A percentile compares a stretch with the other conserved stretches of the same genome.
Evolutionary conservation across 2,113 vertebrate genomes (phyloP).

Genomic region (Gallinago jamesoni): DNA sequence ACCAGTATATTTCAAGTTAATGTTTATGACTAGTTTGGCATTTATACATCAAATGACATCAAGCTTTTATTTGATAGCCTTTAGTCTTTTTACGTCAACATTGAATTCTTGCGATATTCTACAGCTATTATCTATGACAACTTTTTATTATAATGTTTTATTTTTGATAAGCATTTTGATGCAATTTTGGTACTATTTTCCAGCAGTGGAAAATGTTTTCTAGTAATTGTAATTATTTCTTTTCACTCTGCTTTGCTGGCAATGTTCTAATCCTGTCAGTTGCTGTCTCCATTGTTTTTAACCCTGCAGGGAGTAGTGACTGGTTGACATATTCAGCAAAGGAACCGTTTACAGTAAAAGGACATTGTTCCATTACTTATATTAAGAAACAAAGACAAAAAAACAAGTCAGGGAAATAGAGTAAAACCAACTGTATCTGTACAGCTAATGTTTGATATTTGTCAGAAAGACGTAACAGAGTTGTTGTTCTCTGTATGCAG

Average conservation of each 20-base stretch:
- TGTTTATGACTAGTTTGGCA: not conserved
- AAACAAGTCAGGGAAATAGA: not conserved
- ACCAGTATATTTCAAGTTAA: not conserved
- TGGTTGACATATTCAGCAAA: constrained; percentile 19
- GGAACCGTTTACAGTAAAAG: constrained; percentile 24
- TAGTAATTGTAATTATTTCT: not conserved
- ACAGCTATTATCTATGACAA: not conserved
- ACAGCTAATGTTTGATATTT: constrained; percentile 16
- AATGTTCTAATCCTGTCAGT: not conserved
- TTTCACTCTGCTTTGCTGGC: not conserved
- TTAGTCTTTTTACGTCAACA: not conserved
- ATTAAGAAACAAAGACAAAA: not conserved
- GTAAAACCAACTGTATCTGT: constrained; percentile 28
- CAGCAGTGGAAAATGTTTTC: not conserved
- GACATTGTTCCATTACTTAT: constrained; percentile 37
- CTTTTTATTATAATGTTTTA: not conserved
- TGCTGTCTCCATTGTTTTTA: constrained; percentile 25
- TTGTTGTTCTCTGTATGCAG: not conserved
- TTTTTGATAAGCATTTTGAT: not conserved
- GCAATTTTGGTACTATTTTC: not conserved
- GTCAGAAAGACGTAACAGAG: constrained; percentile 1
- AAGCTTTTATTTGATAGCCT: not conserved
- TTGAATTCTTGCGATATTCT: not conserved
- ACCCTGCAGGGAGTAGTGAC: constrained; percentile 19
- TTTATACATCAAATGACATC: not conserved